Conservation (phyloP, 2,797 vertebrate genomes). For the Helarctos malayanus region DNA sequence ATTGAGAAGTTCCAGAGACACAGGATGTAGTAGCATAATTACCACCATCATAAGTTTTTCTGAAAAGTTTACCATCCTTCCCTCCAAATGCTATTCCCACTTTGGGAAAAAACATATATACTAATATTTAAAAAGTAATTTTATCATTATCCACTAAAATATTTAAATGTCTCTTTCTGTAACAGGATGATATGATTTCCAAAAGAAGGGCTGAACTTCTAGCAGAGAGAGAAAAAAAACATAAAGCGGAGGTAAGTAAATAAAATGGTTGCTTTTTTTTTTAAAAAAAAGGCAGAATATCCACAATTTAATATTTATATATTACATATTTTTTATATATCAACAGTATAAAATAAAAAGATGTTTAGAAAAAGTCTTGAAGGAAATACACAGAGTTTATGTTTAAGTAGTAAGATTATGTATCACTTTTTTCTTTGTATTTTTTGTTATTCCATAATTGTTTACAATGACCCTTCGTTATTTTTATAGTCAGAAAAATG, state of each 20-base stretch:
- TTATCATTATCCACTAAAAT: not conserved
- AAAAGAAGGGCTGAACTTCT: constrained; percentile 94
- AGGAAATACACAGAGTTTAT: not conserved
- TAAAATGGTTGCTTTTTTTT: not conserved
- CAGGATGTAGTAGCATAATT: not conserved
- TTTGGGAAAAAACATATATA: not conserved
- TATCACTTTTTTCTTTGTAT: not conserved
- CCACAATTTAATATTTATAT: not conserved
- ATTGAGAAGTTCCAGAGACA: not conserved
- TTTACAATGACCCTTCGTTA: constrained; percentile 10
- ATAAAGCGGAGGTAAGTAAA: constrained; percentile 87
- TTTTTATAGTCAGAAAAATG: constrained; percentile 39
- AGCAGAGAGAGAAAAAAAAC: constrained; percentile 86
- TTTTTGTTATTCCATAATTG: not conserved
- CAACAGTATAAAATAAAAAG: not conserved
- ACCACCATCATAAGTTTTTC: not conserved
- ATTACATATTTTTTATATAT: not conserved
- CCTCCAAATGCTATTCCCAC: not conserved
- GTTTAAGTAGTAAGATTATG: not conserved
- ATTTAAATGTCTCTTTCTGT: constrained; percentile 70
- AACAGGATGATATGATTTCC: constrained; percentile 91
- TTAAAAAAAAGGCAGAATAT: not conserved
- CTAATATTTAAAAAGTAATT: not conserved
- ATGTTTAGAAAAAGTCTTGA: not conserved
- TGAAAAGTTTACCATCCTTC: not conserved